These are phyloP conservation scores for Aricia artaxerxes DNA, from an alignment of 2,888 invertebrate species.

Conservation along the genomic window DNA sequence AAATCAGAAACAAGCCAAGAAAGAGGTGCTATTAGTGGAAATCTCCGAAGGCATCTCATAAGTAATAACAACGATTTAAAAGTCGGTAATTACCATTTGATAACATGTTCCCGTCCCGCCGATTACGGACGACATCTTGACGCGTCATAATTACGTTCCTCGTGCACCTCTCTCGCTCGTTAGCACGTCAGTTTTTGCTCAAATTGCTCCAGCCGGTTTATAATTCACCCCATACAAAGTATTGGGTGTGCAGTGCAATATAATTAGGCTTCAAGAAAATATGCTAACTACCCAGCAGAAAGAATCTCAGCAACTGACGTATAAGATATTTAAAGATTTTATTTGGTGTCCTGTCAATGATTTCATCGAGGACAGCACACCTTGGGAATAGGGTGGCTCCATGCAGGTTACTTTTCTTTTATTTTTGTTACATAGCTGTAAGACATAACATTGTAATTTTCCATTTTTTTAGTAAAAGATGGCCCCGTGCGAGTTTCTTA, in stretches of 20 bases:
- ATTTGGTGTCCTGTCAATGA: too few species aligned
- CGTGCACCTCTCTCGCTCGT: constrained; percentile 34
- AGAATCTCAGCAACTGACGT: neutral
- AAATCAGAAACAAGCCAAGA: neutral
- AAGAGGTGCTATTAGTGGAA: neutral
- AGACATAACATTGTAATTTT: too few species aligned
- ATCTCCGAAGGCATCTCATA: constrained; percentile 1
- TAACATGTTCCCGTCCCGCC: constrained; percentile 31
- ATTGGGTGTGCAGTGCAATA: constrained; percentile 12
- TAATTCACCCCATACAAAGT: constrained; percentile 23
- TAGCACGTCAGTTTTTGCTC: constrained; percentile 36
- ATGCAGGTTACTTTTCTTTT: too few species aligned
- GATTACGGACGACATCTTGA: constrained; percentile 36
- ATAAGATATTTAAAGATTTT: neutral
- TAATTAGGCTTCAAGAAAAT: constrained; percentile 8
- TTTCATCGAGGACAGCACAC: too few species aligned
- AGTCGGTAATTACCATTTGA: constrained; percentile 34
- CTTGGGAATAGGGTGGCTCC: too few species aligned
- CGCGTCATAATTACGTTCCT: constrained; percentile 39
- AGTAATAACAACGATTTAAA: constrained; percentile 13
- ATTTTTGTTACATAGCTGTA: too few species aligned
- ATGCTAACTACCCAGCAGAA: neutral
- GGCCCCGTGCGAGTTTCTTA: too few species aligned
- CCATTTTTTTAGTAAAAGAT: too few species aligned
- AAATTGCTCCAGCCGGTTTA: constrained; percentile 30